phyloP scores from a whole-genome alignment of 2,797 vertebrate genomes.

The Hyperoplus lanceolatus region DNA sequence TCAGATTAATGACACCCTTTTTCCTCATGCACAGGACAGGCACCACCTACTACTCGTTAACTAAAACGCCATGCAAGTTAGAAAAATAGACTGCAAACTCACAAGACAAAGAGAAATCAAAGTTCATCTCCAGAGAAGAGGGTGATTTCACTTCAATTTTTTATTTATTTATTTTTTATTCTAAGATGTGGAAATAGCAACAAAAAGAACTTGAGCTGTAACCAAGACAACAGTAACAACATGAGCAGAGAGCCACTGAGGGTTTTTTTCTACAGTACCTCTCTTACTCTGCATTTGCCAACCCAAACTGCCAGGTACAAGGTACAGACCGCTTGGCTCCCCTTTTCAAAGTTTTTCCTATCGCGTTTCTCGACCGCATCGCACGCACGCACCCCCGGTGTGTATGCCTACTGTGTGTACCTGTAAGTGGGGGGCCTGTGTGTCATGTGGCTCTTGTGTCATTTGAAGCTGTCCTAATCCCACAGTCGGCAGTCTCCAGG shows the following conservation, averaged over 20 bases:
- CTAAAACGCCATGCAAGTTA: slow-evolving; percentile 80
- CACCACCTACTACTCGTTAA: slow-evolving; percentile 66
- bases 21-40: slow-evolving; percentile 79
- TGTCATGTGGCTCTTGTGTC: slow-evolving; percentile 73
- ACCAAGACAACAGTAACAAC: slow-evolving; percentile 87
- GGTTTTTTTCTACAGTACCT: slow-evolving; percentile 60
- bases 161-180: slow-evolving; percentile 86
- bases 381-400: slow-evolving; percentile 22
- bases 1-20: slow-evolving; percentile 72
- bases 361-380: slow-evolving; percentile 33
- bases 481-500: slow-evolving; percentile 53
- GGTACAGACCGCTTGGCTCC: slow-evolving; percentile 56
- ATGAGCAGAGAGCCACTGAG: slow-evolving; percentile 82
- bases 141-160: slow-evolving; percentile 88
- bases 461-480: slow-evolving; percentile 73
- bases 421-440: slow-evolving; percentile 66
- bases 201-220: slow-evolving; percentile 84
- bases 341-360: slow-evolving; percentile 24
- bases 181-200: slow-evolving; percentile 90
- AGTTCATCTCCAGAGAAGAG: slow-evolving; percentile 83
- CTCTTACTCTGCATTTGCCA: slow-evolving; percentile 54
- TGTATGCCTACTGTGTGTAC: slow-evolving; percentile 50
- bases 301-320: slow-evolving; percentile 66
- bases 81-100: slow-evolving; percentile 82
- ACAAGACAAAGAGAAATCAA: slow-evolving; percentile 84